Evolutionary conservation across 1,140 invertebrate genomes (phyloP).

Genomic region (Aphelenchoides fujianensis): DNA sequence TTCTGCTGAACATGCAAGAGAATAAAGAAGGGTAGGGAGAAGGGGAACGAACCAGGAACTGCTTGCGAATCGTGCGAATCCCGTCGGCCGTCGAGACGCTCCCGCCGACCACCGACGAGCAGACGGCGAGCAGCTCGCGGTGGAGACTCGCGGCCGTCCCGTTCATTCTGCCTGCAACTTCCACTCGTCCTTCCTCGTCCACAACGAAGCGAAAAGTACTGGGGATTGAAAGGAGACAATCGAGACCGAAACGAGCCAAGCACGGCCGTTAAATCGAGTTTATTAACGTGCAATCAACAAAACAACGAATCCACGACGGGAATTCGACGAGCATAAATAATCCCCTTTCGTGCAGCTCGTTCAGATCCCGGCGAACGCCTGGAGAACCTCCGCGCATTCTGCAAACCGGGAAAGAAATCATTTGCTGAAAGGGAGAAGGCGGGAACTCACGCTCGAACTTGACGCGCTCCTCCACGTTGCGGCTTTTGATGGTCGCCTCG

Average conservation of each 20-base stretch:
- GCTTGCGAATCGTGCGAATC: neutral
- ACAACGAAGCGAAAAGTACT: neutral
- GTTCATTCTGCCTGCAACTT: too few species aligned
- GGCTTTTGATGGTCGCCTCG: conserved; percentile 51
- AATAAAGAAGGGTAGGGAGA: conserved; percentile 11
- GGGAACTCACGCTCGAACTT: conserved; percentile 46
- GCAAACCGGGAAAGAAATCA: too few species aligned
- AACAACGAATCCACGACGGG: neutral
- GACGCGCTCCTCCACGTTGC: conserved; percentile 51
- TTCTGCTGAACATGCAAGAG: neutral
- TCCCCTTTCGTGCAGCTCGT: neutral
- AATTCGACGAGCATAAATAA: neutral
- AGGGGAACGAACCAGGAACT: neutral
- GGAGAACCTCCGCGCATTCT: conserved; percentile 40
- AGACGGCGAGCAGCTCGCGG: neutral
- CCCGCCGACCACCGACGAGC: neutral
- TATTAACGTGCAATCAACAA: neutral
- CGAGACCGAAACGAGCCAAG: neutral
- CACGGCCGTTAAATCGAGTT: neutral
- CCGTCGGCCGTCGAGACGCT: neutral
- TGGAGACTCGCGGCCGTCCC: too few species aligned
- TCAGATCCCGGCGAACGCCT: neutral
- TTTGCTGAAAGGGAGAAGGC: neutral
- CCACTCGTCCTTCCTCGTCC: too few species aligned
- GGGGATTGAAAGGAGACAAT: neutral